phyloP scores from a whole-genome alignment of 2,888 invertebrate genomes.

The Trachelus iudaicus region DNA sequence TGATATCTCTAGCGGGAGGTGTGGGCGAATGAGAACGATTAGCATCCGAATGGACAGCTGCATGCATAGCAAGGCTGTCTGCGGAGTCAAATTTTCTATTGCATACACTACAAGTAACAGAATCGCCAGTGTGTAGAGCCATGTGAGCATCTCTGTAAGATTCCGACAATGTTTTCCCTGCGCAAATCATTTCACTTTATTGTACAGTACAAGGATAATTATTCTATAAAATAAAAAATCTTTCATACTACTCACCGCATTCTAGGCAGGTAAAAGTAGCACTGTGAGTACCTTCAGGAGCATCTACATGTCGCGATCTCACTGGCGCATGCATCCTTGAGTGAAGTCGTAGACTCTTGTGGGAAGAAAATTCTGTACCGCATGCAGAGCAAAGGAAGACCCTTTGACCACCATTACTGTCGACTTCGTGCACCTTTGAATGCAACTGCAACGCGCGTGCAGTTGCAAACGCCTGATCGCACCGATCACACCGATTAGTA shows the following conservation, averaged over 20 bases:
- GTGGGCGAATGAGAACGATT: constrained; percentile 42
- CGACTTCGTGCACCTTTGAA: constrained; percentile 70
- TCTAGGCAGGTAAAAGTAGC: constrained; percentile 58
- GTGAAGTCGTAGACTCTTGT: constrained; percentile 76
- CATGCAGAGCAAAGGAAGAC: constrained; percentile 74
- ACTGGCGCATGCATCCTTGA: constrained; percentile 80
- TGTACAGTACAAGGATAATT: neutral
- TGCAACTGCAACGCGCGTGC: constrained; percentile 72
- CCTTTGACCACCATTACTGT: constrained; percentile 46
- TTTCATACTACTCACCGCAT: constrained; percentile 48
- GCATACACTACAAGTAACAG: constrained; percentile 74
- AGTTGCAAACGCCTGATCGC: constrained; percentile 58
- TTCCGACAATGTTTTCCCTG: constrained; percentile 61
- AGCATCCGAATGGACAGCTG: constrained; percentile 72
- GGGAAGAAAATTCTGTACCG: constrained; percentile 75
- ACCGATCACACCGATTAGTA: constrained; percentile 56
- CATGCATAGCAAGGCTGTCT: constrained; percentile 78
- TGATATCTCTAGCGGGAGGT: constrained; percentile 18
- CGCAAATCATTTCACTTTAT: neutral
- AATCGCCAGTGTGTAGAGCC: constrained; percentile 72
- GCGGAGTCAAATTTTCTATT: constrained; percentile 77
- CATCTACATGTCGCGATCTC: constrained; percentile 68
- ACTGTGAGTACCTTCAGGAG: constrained; percentile 57
- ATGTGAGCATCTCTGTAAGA: constrained; percentile 73
- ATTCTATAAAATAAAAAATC: neutral